Evolutionary conservation across 1,140 invertebrate species (phyloP).

Genomic region (Pristionchus pacificus): DNA sequence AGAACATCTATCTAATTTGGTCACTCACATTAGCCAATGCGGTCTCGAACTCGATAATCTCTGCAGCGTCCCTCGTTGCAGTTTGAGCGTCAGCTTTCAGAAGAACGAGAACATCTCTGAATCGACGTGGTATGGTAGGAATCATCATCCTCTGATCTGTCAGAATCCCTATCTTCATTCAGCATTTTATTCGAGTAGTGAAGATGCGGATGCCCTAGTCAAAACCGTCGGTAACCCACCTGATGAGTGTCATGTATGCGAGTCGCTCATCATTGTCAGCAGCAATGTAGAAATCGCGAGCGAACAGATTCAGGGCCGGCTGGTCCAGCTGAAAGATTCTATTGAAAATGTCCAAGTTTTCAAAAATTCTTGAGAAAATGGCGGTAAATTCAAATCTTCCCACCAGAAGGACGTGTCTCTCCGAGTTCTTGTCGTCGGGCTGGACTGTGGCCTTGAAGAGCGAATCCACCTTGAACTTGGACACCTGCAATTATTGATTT

Average conservation of each 20-base stretch:
- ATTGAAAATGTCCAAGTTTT: neutral
- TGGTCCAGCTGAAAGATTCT: conserved; percentile 51
- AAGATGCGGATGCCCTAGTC: too few relatives aligned
- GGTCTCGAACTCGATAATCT: conserved; percentile 78
- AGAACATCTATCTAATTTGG: conserved; percentile 3
- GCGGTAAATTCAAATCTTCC: neutral
- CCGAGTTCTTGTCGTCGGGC: conserved; percentile 56
- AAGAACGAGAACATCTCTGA: conserved; percentile 59
- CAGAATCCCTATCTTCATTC: too few relatives aligned
- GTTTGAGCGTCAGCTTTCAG: conserved; percentile 67
- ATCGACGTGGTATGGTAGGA: too few relatives aligned
- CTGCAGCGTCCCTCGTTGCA: conserved; percentile 67
- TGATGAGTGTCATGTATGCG: conserved; percentile 45
- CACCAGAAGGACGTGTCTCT: conserved; percentile 52
- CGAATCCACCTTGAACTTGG: conserved; percentile 52
- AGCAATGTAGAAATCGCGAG: conserved; percentile 55
- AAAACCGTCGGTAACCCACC: too few relatives aligned
- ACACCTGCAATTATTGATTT: too few relatives aligned
- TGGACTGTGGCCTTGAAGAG: conserved; percentile 56
- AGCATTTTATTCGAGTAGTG: too few relatives aligned
- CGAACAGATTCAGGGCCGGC: conserved; percentile 52
- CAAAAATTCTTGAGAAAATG: too few relatives aligned
- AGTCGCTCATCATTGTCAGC: conserved; percentile 53
- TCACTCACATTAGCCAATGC: conserved; percentile 68
- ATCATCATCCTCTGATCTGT: too few relatives aligned